A percentile compares a stretch with the other conserved stretches of the same genome.
Evolutionary conservation across 2,797 vertebrate genomes (phyloP).

Genomic region (Danio aesculapii): DNA sequence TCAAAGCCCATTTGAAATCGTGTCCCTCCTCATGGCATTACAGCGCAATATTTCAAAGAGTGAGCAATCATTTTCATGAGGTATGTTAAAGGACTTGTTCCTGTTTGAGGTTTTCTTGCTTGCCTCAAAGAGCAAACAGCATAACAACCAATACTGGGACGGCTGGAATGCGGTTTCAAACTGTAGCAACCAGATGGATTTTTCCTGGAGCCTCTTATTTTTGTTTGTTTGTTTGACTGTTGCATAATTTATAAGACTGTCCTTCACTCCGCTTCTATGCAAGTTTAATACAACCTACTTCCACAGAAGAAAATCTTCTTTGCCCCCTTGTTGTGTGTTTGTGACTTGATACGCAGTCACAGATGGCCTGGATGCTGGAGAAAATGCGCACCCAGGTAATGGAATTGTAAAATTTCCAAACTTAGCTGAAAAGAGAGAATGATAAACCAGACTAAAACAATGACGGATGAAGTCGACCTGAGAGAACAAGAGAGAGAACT

Average conservation of each 20-base stretch:
- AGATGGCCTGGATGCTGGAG: constrained; percentile 45
- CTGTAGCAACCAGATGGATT: constrained; percentile 68
- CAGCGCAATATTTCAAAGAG: constrained; percentile 14
- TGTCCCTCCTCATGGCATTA: background rate
- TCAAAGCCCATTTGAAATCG: background rate
- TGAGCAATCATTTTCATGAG: constrained; percentile 4
- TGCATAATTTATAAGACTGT: constrained; percentile 80
- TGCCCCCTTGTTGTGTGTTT: constrained; percentile 29
- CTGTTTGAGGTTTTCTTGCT: constrained; percentile 59
- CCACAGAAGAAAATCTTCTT: constrained; percentile 38
- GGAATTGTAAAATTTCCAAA: constrained; percentile 16
- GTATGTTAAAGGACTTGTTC: constrained; percentile 24
- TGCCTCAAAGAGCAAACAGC: constrained; percentile 64
- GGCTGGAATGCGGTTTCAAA: constrained; percentile 63
- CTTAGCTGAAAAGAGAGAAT: background rate
- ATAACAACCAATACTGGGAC: constrained; percentile 54
- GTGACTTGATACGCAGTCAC: constrained; percentile 37
- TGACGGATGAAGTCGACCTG: background rate
- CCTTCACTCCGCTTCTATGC: constrained; percentile 78
- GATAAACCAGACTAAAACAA: constrained; percentile 6
- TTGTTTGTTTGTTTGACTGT: constrained; percentile 59
- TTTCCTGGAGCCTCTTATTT: constrained; percentile 69
- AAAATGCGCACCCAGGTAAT: constrained; percentile 23
- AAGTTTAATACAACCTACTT: constrained; percentile 65
- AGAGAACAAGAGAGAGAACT: background rate